These are phyloP conservation scores for Thaumatotibia leucotreta DNA, from an alignment of 1,140 invertebrate genomes.

Conservation along the genomic window DNA sequence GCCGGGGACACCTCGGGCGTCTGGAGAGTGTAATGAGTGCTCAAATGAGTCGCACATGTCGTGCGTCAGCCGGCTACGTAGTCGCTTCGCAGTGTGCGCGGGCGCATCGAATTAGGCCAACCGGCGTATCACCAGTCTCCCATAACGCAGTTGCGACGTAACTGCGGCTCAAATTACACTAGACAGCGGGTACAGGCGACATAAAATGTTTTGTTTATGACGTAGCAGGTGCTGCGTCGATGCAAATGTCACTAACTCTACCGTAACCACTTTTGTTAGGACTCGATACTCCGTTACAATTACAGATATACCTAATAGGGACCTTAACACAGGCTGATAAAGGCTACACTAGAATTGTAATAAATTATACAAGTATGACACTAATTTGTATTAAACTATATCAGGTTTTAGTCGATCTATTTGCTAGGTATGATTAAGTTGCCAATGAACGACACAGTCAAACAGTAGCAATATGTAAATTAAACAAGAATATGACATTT, in stretches of 20 bases:
- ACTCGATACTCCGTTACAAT: background rate
- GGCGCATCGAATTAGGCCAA: background rate
- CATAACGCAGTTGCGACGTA: background rate
- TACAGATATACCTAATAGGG: background rate
- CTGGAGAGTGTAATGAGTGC: conserved; percentile 56
- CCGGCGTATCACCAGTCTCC: background rate
- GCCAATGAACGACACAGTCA: background rate
- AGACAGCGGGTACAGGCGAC: background rate
- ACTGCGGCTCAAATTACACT: background rate
- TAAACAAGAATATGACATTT: background rate
- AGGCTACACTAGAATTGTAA: background rate
- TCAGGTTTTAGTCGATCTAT: background rate
- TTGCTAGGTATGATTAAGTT: background rate
- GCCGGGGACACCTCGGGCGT: conserved; percentile 64
- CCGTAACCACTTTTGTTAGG: conserved; percentile 19
- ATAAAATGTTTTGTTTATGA: background rate
- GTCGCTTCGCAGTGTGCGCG: conserved; percentile 31
- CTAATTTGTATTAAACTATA: background rate
- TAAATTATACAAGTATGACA: background rate
- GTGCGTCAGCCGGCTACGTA: conserved; percentile 55
- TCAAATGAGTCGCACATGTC: conserved; percentile 73
- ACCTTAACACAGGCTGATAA: background rate
- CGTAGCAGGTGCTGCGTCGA: conserved; percentile 43
- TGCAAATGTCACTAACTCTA: conserved; percentile 50
- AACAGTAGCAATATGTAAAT: background rate